Conservation (phyloP, 2,888 invertebrate species). For the Phytoseiulus persimilis region DNA sequence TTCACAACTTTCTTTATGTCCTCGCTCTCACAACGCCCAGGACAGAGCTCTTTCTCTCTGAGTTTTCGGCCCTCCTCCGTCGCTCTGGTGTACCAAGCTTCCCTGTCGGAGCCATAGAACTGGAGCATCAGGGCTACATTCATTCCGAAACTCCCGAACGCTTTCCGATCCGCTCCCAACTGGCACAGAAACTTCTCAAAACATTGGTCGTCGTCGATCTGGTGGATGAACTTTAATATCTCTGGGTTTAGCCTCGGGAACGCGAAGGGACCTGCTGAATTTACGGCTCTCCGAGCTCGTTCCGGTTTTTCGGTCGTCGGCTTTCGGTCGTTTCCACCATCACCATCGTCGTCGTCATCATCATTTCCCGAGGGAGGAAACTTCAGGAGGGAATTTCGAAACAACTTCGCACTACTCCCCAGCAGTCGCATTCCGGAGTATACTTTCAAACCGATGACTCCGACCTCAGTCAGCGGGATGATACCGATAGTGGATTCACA, state of each 20-base stretch:
- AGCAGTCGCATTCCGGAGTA: constrained; percentile 10
- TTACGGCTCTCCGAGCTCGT: neutral
- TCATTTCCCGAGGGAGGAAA: neutral
- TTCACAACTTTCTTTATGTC: constrained; percentile 26
- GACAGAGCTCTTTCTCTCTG: constrained; percentile 20
- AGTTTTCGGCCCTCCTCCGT: neutral
- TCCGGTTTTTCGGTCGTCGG: neutral
- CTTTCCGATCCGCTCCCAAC: constrained; percentile 24
- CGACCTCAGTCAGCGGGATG: neutral
- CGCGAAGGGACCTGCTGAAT: neutral
- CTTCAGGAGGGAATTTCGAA: neutral
- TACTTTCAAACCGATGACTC: neutral
- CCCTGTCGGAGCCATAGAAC: neutral
- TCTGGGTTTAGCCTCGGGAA: neutral
- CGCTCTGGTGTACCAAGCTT: neutral
- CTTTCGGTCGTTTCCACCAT: neutral
- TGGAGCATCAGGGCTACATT: constrained; percentile 10
- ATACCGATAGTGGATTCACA: neutral
- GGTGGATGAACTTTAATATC: constrained; percentile 27
- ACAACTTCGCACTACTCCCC: neutral
- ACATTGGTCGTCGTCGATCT: constrained; percentile 31
- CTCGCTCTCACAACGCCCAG: constrained; percentile 16
- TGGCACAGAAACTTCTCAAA: constrained; percentile 24
- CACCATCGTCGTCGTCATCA: neutral
- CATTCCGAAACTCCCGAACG: constrained; percentile 14